Conservation (phyloP, 2,888 invertebrate species). For the Monochamus alternatus region DNA sequence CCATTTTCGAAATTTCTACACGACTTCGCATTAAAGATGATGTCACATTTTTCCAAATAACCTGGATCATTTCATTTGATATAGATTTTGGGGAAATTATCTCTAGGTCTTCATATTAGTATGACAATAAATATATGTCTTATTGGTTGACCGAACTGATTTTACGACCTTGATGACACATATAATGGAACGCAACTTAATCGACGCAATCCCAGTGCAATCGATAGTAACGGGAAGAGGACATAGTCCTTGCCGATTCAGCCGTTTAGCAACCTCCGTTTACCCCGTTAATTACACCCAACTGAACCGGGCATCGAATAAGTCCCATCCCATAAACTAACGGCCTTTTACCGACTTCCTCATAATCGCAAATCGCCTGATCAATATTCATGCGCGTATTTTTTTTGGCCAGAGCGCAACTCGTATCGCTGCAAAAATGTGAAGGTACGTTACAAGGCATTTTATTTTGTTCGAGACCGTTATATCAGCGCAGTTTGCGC, state of each 20-base stretch:
- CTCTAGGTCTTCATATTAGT: neutral
- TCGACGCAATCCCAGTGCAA: conserved; percentile 4
- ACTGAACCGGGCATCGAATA: conserved; percentile 5
- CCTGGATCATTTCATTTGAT: too few relatives aligned
- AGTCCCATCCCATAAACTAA: conserved; percentile 22
- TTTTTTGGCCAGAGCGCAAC: conserved; percentile 12
- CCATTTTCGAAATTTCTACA: too few relatives aligned
- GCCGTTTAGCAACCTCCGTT: conserved; percentile 18
- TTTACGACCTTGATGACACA: conserved; percentile 26
- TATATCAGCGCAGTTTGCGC: conserved; percentile 14
- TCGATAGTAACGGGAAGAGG: conserved; percentile 16
- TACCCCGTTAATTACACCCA: conserved; percentile 18
- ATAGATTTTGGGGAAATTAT: too few relatives aligned
- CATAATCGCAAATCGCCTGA: conserved; percentile 34
- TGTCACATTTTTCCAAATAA: too few relatives aligned
- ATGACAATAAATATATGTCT: conserved; percentile 9
- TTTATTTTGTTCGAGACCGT: conserved; percentile 22
- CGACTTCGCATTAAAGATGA: too few relatives aligned
- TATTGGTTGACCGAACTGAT: conserved; percentile 12
- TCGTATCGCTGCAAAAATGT: conserved; percentile 18
- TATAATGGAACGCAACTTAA: conserved; percentile 19
- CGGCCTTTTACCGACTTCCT: conserved; percentile 28
- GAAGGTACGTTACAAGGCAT: conserved; percentile 9
- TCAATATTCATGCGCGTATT: conserved; percentile 38
- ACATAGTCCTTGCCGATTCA: conserved; percentile 17